Percentiles rank a stretch among this genome's conserved stretches.
Evolutionary conservation across 2,797 vertebrate species (phyloP).

Genomic region (Philypnodon macrostomus): DNA sequence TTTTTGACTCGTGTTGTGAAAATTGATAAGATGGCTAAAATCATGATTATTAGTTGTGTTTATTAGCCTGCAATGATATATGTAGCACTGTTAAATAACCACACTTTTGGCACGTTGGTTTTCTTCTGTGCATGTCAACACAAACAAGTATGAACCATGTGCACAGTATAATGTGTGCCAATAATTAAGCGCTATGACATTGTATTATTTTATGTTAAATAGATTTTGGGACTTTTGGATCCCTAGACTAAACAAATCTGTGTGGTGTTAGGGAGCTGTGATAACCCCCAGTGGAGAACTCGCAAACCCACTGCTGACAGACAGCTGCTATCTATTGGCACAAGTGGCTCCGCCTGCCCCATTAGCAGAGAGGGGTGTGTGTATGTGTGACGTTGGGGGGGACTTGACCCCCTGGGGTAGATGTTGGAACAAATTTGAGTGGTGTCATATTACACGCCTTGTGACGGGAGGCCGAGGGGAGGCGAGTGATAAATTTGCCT

Average conservation of each 20-base stretch:
- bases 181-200: no score
- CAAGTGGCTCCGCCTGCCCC: slow-evolving; percentile 77
- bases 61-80: no score
- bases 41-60: no score
- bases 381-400: slow-evolving; percentile 16
- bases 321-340: slow-evolving; percentile 73
- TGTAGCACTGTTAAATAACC: no score
- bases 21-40: no score
- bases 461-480: slow-evolving; percentile 68
- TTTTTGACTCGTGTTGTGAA: no score
- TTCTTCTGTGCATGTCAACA: no score
- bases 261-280: slow-evolving; percentile 19
- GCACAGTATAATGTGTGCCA: no score
- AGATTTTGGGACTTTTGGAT: slow-evolving; percentile 3
- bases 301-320: slow-evolving; percentile 55
- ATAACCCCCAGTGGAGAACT: slow-evolving; percentile 42
- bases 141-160: no score
- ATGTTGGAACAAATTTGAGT: slow-evolving; percentile 83
- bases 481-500: slow-evolving; percentile 74
- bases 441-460: slow-evolving; percentile 81
- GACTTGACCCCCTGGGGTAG: slow-evolving; percentile 61
- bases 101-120: no score
- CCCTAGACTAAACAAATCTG: slow-evolving; percentile 35
- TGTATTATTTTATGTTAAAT: not conserved
- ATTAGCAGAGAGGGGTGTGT: slow-evolving; percentile 64